These are phyloP conservation scores for Epistrophella euchroma DNA, from an alignment of 2,888 invertebrate species.

Conservation along the genomic window DNA sequence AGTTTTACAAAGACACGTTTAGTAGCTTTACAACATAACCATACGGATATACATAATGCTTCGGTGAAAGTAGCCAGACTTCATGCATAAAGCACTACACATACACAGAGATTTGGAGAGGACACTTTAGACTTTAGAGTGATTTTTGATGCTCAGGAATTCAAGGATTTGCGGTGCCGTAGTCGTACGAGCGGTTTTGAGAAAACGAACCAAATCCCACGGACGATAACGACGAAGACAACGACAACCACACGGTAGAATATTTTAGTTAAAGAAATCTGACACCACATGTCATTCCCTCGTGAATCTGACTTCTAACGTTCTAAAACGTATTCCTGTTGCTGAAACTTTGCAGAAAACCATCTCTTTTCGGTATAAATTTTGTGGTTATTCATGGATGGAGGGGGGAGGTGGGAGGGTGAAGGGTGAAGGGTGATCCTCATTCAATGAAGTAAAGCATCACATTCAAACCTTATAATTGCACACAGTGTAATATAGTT, in stretches of 20 bases:
- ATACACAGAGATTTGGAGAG: not conserved
- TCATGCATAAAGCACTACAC: not conserved
- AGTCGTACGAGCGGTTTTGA: constrained; percentile 1
- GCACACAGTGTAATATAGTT: constrained; percentile 2
- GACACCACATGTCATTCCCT: constrained; percentile 2
- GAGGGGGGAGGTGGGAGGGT: not conserved
- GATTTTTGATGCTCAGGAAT: constrained; percentile 9
- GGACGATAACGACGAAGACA: not conserved
- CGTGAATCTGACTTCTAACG: not conserved
- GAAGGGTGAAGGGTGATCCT: not conserved
- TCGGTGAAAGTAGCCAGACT: not conserved
- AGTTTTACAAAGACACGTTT: not conserved
- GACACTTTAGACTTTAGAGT: not conserved
- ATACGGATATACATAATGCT: too few species aligned
- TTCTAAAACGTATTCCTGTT: not conserved
- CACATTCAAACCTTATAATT: constrained; percentile 14
- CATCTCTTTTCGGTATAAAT: not conserved
- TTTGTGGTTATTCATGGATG: not conserved
- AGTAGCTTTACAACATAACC: constrained; percentile 6
- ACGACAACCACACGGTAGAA: not conserved
- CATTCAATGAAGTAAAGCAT: constrained; percentile 5
- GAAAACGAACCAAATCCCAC: not conserved
- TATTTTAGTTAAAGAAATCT: constrained; percentile 4
- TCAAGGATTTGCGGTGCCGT: constrained; percentile 6
- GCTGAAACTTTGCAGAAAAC: not conserved